Evolutionary conservation across 2,888 invertebrate species (phyloP).

Genomic region (Tinea semifulvella): DNA sequence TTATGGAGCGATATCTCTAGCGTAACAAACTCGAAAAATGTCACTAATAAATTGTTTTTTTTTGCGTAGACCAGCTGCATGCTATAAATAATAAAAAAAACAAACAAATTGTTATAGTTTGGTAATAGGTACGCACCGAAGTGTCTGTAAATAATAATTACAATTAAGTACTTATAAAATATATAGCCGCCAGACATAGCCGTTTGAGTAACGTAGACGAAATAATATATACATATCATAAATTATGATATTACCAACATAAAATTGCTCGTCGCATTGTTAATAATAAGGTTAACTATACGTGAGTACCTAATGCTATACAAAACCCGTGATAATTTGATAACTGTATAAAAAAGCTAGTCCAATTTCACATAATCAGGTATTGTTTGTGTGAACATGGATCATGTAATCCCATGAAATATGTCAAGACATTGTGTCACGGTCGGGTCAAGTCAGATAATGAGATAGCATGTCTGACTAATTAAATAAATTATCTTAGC

Average conservation of each 20-base stretch:
- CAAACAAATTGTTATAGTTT: constrained; percentile 1
- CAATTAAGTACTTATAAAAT: too few species aligned
- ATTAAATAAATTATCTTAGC: too few species aligned
- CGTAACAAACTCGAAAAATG: too few species aligned
- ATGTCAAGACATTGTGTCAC: not conserved
- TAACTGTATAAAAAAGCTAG: not conserved
- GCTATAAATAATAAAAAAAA: too few species aligned
- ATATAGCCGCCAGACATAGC: not conserved
- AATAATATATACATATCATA: not conserved
- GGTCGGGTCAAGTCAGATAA: constrained; percentile 3
- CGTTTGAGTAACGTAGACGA: too few species aligned
- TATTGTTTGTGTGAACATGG: not conserved
- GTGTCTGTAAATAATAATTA: constrained; percentile 3
- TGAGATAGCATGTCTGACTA: too few species aligned
- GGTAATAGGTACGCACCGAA: constrained; percentile 1
- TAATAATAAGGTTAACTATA: constrained; percentile 1
- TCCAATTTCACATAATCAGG: constrained; percentile 3
- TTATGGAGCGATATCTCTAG: too few species aligned
- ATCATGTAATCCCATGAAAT: not conserved
- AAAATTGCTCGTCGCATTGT: not conserved
- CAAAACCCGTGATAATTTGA: not conserved
- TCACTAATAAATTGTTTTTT: too few species aligned
- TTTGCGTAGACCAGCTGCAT: too few species aligned
- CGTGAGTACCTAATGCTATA: too few species aligned
- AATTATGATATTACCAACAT: not conserved